phyloP scores from a whole-genome alignment of 1,140 invertebrate species.

The Paracyclopina nana region DNA sequence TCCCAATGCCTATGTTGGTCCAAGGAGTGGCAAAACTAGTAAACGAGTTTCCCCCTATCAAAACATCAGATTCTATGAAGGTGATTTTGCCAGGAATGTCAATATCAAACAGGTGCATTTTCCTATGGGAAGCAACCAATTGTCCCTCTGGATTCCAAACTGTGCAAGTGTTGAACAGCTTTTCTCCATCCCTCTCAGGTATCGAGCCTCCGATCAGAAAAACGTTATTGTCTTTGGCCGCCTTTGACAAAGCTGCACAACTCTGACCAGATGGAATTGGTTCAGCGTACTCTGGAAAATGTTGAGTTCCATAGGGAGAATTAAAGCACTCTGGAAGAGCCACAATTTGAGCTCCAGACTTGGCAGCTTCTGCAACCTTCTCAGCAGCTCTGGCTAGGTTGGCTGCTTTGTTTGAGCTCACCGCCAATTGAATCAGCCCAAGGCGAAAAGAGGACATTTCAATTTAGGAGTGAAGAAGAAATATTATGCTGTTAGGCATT shows the following conservation, averaged over 20 bases:
- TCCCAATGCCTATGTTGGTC: constrained; percentile 63
- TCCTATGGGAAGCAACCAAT: constrained; percentile 33
- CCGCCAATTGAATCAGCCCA: constrained; percentile 55
- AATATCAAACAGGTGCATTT: constrained; percentile 89
- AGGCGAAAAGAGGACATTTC: constrained; percentile 31
- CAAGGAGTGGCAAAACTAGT: constrained; percentile 49
- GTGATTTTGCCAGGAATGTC: constrained; percentile 70
- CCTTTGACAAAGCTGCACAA: constrained; percentile 41
- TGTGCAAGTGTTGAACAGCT: constrained; percentile 74
- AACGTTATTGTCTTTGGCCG: constrained; percentile 52
- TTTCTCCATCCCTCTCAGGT: constrained; percentile 46
- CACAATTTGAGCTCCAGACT: constrained; percentile 50
- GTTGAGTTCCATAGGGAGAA: constrained; percentile 69
- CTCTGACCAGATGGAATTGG: constrained; percentile 53
- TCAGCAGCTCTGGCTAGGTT: constrained; percentile 50
- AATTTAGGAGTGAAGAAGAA: too few relatives aligned
- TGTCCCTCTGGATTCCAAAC: constrained; percentile 61
- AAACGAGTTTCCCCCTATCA: constrained; percentile 51
- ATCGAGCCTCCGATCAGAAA: constrained; percentile 75
- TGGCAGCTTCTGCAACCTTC: constrained; percentile 49
- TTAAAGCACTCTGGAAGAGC: constrained; percentile 83
- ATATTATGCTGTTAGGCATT: too few relatives aligned
- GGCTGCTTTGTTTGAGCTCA: constrained; percentile 45
- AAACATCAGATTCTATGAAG: constrained; percentile 75
- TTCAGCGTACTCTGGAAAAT: constrained; percentile 70